These are phyloP conservation scores for Tyto alba DNA, from an alignment of 2,113 vertebrate genomes.

Conservation along the genomic window DNA sequence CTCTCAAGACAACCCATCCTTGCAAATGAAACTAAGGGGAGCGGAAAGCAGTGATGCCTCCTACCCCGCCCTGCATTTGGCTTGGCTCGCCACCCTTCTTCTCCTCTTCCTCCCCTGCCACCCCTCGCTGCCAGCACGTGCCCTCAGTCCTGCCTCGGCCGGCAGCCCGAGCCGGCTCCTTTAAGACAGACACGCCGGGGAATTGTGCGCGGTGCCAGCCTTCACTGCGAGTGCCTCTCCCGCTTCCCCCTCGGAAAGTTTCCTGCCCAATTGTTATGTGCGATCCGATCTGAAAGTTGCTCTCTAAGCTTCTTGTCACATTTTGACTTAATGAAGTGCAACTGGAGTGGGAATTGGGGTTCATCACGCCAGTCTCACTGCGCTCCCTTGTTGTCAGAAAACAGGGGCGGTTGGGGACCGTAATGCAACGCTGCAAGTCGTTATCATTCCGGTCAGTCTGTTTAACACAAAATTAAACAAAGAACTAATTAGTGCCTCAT, in stretches of 20 bases:
- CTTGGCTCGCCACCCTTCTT: background rate
- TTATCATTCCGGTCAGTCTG: constrained; percentile 99
- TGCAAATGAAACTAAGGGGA: background rate
- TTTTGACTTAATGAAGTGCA: constrained; percentile 99
- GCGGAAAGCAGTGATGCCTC: background rate
- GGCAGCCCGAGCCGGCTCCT: background rate
- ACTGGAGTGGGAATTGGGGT: constrained; percentile 99
- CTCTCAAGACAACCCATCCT: background rate
- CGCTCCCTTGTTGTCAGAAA: constrained; percentile 99
- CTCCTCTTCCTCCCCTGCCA: background rate
- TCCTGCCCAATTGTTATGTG: constrained; percentile 96
- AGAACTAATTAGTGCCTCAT: constrained; percentile 99
- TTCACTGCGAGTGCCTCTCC: constrained; percentile 31
- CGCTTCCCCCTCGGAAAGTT: constrained; percentile 83
- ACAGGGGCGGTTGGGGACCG: constrained; percentile 98
- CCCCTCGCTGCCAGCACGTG: background rate
- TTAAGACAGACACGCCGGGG: constrained; percentile 25
- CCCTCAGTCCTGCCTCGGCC: background rate
- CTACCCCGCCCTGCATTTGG: background rate
- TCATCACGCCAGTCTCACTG: constrained; percentile 98
- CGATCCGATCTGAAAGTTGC: constrained; percentile 99
- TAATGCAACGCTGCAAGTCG: constrained; percentile 94
- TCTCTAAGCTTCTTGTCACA: constrained; percentile 99
- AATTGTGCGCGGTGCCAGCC: constrained; percentile 22
- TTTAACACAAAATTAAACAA: constrained; percentile 99